Conservation (phyloP, 2,888 invertebrate genomes). For the Xestia ashworthii region DNA sequence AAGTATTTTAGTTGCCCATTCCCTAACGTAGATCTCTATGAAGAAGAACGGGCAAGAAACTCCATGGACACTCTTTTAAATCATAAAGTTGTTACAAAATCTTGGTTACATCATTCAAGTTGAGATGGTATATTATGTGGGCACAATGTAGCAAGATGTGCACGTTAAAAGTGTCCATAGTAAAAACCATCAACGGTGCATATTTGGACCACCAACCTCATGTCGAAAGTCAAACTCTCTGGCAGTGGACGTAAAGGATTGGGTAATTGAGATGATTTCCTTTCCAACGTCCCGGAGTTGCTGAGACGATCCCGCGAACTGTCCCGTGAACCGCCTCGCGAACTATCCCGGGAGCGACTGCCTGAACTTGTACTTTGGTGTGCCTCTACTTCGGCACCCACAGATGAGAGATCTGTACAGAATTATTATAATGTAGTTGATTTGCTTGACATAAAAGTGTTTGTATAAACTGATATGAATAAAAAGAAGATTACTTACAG, state of each 20-base stretch:
- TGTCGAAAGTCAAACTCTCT: conserved; percentile 96
- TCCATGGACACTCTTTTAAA: too few relatives aligned
- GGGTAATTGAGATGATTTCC: conserved; percentile 80
- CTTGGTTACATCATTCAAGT: too few relatives aligned
- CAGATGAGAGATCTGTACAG: conserved; percentile 93
- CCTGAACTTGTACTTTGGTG: conserved; percentile 81
- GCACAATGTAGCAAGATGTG: too few relatives aligned
- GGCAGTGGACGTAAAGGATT: conserved; percentile 93
- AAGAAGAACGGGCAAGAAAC: too few relatives aligned
- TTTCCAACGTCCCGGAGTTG: conserved; percentile 86
- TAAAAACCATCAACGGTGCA: too few relatives aligned
- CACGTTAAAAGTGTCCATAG: too few relatives aligned
- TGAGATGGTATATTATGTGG: too few relatives aligned
- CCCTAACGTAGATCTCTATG: too few relatives aligned
- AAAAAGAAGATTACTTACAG: conserved; percentile 92
- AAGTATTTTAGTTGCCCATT: too few relatives aligned
- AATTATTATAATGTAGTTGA: conserved; percentile 20
- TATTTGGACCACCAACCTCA: too few relatives aligned
- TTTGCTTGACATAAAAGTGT: neutral
- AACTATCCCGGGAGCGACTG: conserved; percentile 85
- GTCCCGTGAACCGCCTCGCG: conserved; percentile 87
- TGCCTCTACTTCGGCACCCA: conserved; percentile 93
- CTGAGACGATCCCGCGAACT: conserved; percentile 88
- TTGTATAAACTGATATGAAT: neutral
- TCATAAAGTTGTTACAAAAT: too few relatives aligned